Evolutionary conservation across 2,113 vertebrate species (phyloP), one percentile per base, ranked within the genome.

Genomic region (Vidua chalybeata): DNA sequence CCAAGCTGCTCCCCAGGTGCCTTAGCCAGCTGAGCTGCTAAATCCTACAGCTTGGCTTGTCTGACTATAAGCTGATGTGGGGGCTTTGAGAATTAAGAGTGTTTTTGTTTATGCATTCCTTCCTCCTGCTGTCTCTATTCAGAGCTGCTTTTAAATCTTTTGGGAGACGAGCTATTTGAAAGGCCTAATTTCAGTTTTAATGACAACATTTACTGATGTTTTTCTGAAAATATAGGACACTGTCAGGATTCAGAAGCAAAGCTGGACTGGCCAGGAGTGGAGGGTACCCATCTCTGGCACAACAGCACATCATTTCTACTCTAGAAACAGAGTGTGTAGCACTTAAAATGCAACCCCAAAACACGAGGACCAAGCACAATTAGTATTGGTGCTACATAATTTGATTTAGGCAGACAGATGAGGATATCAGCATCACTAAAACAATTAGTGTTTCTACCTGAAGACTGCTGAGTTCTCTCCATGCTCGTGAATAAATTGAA

Each of bases 401-500:
- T 4, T 46, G 49, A 81, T 75, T 75, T 61, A 75, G 49, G 28
- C 76, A 94, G 66, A 75, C 27, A 93, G 64, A 78, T 0, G 1
- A 86, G 35, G 83, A 72, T 31, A 89, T 35, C 35, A 69, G 49
- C 33, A 82, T 79, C 67, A 87, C 15, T 52, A 77, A 75, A 78
- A 61, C 41, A 84, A 58, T 24, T 41, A 73, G 46, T 67, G 33
- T 78, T 95, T 92, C 78, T 97, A 99, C 99, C 97, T 98, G 99
- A 58, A 99, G 99, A 13, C 97, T 96, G 45, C 94, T 96, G 28
- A 99, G 98, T 86, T 99, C 99, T 79, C 97, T 97, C 99, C 99
- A 99, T 3, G 99, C 99, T 45, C 98, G 98, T 66, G 98, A 98
- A 89, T 99, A 98, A 94, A 99, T 96, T 23, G 99, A 99, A 91